These are phyloP conservation scores for Microcebus ravelobensis DNA, from an alignment of 2,113 vertebrate genomes.

Conservation along the genomic window DNA sequence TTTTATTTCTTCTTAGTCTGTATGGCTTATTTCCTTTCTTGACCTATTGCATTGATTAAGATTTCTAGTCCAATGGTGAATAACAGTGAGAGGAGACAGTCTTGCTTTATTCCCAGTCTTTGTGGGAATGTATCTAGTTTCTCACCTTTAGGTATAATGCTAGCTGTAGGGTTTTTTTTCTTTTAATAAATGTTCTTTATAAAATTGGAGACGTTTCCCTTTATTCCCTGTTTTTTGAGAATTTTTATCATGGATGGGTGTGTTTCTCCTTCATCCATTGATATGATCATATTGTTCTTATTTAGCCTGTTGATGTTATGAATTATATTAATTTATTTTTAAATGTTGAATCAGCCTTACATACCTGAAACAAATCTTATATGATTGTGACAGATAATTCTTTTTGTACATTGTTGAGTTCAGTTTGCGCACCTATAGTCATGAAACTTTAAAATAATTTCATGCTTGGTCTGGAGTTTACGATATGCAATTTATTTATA, in stretches of 20 bases:
- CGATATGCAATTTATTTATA: not conserved
- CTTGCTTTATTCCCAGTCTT: not conserved
- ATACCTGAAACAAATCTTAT: not conserved
- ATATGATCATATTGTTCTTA: not conserved
- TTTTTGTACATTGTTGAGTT: not conserved
- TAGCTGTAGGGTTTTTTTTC: not conserved
- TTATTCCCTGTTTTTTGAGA: not conserved
- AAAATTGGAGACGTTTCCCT: not conserved
- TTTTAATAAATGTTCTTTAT: not conserved
- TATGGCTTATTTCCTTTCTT: not conserved
- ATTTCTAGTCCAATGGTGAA: not conserved
- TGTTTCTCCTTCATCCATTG: not conserved
- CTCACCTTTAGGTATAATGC: not conserved
- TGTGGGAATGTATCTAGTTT: not conserved
- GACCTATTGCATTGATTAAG: not conserved
- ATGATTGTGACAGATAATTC: not conserved
- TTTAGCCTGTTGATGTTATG: not conserved
- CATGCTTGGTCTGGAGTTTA: not conserved
- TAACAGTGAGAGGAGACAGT: not conserved
- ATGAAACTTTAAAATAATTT: not conserved
- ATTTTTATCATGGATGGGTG: not conserved
- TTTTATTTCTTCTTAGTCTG: not conserved
- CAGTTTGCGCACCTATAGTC: not conserved
- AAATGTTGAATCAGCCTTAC: not conserved
- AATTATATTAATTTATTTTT: not conserved